A percentile compares a stretch with the other conserved stretches of the same genome.
Evolutionary conservation across 23 tunicate species (phyloP).

Genomic region (Ascidia mentula): DNA sequence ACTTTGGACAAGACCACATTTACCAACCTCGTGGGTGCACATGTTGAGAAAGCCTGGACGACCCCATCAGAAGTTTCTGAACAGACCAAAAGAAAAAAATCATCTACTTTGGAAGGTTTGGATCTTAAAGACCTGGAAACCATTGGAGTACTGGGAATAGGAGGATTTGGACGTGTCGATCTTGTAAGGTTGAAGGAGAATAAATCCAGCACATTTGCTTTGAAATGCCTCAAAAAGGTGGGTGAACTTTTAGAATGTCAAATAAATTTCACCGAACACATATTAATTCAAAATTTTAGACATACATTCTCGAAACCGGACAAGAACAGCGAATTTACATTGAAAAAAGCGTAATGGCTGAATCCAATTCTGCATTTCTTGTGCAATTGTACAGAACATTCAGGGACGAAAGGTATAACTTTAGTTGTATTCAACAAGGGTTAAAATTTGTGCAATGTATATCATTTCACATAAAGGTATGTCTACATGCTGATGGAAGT

Average conservation of each 20-base stretch:
- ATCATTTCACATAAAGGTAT: conserved; percentile 22
- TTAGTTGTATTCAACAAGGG: neutral
- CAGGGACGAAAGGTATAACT: conserved; percentile 26
- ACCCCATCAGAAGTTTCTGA: neutral
- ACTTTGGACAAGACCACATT: conserved; percentile 50
- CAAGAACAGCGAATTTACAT: conserved; percentile 42
- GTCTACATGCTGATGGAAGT: conserved; percentile 84
- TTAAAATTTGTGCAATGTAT: neutral
- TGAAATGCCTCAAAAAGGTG: conserved; percentile 70
- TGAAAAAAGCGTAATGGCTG: conserved; percentile 35
- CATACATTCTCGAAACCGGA: conserved; percentile 37
- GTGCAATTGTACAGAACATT: conserved; percentile 44
- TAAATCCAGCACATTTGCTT: conserved; percentile 33
- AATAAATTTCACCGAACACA: neutral
- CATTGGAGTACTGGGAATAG: conserved; percentile 40
- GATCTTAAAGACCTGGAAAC: conserved; percentile 30
- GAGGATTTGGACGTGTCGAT: conserved; percentile 80
- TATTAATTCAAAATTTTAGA: neutral
- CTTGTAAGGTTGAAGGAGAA: conserved; percentile 13
- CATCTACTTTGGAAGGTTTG: conserved; percentile 13
- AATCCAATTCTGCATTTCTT: conserved; percentile 30
- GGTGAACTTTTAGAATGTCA: neutral
- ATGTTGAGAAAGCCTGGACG: conserved; percentile 14
- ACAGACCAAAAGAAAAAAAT: neutral
- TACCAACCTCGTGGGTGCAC: conserved; percentile 31